Conservation (phyloP, 2,888 invertebrate species). For the Nowickia ferox region DNA sequence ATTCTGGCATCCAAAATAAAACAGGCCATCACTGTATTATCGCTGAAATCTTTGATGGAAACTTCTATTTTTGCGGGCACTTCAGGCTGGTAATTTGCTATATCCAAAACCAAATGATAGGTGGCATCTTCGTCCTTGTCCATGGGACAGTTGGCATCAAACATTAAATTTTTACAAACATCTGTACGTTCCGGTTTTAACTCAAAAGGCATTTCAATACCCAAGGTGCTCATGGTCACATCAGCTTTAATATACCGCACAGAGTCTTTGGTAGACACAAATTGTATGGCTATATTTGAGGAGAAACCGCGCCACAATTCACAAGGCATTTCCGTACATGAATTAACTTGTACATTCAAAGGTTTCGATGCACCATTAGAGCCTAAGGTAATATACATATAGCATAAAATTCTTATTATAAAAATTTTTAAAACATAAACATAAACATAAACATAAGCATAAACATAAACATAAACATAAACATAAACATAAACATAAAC, state of each 20-base stretch:
- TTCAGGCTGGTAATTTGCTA: conserved; percentile 76
- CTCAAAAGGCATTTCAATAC: conserved; percentile 75
- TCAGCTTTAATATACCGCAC: conserved; percentile 74
- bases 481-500: too few species aligned
- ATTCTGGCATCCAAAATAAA: conserved; percentile 78
- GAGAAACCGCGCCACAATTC: conserved; percentile 74
- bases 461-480: too few species aligned
- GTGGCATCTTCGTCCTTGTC: conserved; percentile 80
- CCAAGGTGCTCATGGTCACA: conserved; percentile 76
- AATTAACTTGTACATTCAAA: conserved; percentile 76
- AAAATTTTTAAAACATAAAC: neutral
- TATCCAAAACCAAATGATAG: conserved; percentile 79
- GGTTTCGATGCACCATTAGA: conserved; percentile 74
- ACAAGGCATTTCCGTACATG: conserved; percentile 77
- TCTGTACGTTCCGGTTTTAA: conserved; percentile 75
- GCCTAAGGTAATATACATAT: conserved; percentile 72
- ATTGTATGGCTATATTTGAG: conserved; percentile 77
- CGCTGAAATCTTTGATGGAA: conserved; percentile 74
- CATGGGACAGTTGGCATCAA: conserved; percentile 81
- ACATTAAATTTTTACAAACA: conserved; percentile 79
- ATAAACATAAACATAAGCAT: too few species aligned
- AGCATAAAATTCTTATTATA: neutral
- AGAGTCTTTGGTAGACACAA: conserved; percentile 77
- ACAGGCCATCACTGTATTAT: conserved; percentile 76
- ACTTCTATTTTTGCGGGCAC: conserved; percentile 78